Evolutionary conservation across 92 coral and sea anemone species (phyloP), one percentile per base, ranked within the genome.

Genomic region (Bergia sp.): DNA sequence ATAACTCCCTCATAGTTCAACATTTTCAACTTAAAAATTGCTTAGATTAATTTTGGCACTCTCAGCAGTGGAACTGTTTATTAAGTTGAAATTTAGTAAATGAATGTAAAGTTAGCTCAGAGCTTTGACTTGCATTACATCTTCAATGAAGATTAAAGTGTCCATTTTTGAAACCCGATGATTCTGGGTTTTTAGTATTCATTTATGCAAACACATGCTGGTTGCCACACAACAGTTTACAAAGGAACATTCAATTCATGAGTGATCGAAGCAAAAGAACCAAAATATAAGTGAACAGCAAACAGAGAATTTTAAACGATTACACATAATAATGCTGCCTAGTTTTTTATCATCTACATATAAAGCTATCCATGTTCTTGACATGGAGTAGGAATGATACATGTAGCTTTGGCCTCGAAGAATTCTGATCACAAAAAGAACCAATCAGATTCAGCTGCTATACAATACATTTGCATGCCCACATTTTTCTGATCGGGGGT

Each of bases 351-450:
- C 73, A 67, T 67, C 73, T 67, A 67, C 73, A 67, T 67, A 67
- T 67, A 67, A 67, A 67, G 73, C 37, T 67, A 67, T 67, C 73
- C 73, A 67, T 67, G 73, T 67, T 67, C 73, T 67, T 67, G 73
- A 67, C 73, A 67, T 67, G 73, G 73, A 67, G 73, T 67, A 67
- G 73, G 73, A 67, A 67, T 67, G 73, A 67, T 67, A 67, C 73
- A 67, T 67, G 73, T 67, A 67, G 73, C 73, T 67, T 67, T 67
- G 73, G 73, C 73, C 73, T 67, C 37, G 37, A 67, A 67, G 73
- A 67, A 3, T 67, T 67, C 73, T 67, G 73, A 67, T 67, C 2
- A 67, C 73, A 2, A 67, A 67, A 67, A 67, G 73, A 67, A 67
- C 73, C 73, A 67, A 67, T 20, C 73, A 67, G 73, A 67, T 20